Conservation (phyloP, 2,113 vertebrate genomes). For the Sigmodon hispidus region DNA sequence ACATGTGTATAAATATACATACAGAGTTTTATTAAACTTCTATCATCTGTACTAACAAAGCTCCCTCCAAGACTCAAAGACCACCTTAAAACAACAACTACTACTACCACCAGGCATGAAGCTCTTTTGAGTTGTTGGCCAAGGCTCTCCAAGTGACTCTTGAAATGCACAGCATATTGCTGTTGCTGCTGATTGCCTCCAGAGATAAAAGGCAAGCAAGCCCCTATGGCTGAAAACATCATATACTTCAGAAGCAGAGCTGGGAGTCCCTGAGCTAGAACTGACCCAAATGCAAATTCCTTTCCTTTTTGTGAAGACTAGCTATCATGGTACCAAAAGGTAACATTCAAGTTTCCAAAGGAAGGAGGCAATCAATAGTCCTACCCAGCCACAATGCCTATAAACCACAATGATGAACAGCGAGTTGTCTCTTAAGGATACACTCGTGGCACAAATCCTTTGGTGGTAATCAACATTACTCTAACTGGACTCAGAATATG, state of each 20-base stretch:
- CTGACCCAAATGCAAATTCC: neutral
- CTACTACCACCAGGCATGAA: neutral
- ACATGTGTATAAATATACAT: neutral
- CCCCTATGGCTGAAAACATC: neutral
- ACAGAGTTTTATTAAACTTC: neutral
- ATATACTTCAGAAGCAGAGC: neutral
- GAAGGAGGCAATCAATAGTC: neutral
- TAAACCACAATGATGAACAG: neutral
- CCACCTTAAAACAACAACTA: neutral
- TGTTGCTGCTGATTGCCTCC: neutral
- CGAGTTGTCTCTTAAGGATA: neutral
- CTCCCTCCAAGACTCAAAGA: neutral
- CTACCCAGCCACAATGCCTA: neutral
- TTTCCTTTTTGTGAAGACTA: neutral
- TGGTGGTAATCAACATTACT: neutral
- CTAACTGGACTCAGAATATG: neutral
- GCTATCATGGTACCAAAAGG: neutral
- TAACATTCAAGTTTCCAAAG: neutral
- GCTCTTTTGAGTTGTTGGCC: neutral
- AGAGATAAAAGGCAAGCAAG: neutral
- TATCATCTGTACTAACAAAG: neutral
- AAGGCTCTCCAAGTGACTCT: neutral
- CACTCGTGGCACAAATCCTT: neutral
- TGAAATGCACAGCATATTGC: neutral
- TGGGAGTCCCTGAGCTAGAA: neutral